Evolutionary conservation across 1,140 invertebrate genomes (phyloP).

Genomic region (Drosophila tropicalis): DNA sequence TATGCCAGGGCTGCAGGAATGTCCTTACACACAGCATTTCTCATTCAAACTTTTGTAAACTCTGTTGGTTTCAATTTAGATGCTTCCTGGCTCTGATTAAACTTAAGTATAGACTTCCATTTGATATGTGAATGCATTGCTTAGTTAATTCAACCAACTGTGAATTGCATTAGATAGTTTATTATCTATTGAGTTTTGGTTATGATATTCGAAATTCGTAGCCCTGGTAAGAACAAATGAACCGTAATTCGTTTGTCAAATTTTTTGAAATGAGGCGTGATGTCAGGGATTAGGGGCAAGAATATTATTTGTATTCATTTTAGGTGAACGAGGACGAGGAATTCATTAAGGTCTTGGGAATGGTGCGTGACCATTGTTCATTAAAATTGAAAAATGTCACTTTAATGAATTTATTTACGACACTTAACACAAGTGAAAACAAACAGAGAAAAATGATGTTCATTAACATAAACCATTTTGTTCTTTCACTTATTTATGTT

Average conservation of each 20-base stretch:
- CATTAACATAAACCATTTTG: conserved; percentile 74
- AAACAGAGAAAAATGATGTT: conserved; percentile 79
- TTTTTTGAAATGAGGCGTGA: conserved; percentile 25
- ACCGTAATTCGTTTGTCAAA: conserved; percentile 63
- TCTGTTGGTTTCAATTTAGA: no score
- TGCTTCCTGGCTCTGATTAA: no score
- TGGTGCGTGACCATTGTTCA: conserved; percentile 38
- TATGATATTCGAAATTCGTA: not conserved
- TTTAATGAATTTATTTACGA: conserved; percentile 82
- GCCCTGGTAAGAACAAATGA: conserved; percentile 43
- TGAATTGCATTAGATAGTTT: no score
- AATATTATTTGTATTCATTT: conserved; percentile 62
- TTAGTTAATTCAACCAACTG: no score
- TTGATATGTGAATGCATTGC: no score
- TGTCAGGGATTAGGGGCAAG: no score
- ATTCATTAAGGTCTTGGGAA: conserved; percentile 32
- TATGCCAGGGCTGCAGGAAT: not conserved
- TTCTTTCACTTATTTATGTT: not conserved
- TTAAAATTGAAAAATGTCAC: conserved; percentile 81
- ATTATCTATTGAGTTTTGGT: no score
- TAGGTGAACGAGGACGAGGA: conserved; percentile 4
- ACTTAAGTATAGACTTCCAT: no score
- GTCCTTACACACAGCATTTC: no score
- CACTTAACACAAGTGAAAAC: conserved; percentile 75
- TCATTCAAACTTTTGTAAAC: no score